phyloP scores from a whole-genome alignment of 2,113 vertebrate species.

The Coryphaenoides rupestris region DNA sequence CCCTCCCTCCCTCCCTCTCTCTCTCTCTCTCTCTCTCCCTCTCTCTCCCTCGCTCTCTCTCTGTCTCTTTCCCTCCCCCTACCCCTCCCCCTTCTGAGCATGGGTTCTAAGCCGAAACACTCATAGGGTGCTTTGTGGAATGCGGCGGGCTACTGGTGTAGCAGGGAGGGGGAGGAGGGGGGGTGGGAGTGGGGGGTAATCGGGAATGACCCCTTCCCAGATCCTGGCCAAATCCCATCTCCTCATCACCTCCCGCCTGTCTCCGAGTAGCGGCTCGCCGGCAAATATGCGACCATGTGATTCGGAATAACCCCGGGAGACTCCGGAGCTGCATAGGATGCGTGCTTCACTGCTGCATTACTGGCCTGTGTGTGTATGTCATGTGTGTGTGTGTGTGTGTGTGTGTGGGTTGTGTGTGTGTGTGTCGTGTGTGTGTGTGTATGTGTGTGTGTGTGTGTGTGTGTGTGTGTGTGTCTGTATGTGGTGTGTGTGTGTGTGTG shows the following conservation, averaged over 20 bases:
- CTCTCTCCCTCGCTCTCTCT: too few relatives aligned
- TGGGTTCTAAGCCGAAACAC: too few relatives aligned
- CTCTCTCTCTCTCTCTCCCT: too few relatives aligned
- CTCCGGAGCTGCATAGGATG: constrained; percentile 36
- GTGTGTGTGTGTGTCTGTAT: constrained; percentile 17
- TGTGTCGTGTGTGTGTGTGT: constrained; percentile 11
- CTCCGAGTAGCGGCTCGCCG: constrained; percentile 30
- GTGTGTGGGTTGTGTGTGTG: constrained; percentile 18
- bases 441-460: constrained; percentile 29
- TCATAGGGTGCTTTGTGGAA: constrained; percentile 34
- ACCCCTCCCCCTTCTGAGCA: too few relatives aligned
- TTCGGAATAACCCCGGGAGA: constrained; percentile 38
- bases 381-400: constrained; percentile 10
- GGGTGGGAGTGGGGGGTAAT: too few relatives aligned
- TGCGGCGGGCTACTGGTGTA: constrained; percentile 26
- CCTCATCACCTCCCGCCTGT: constrained; percentile 17
- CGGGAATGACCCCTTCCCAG: constrained; percentile 30
- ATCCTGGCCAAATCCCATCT: constrained; percentile 30
- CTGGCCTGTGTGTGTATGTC: constrained; percentile 19
- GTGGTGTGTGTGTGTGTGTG: constrained; percentile 41
- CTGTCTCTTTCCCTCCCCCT: too few relatives aligned
- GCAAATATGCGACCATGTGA: constrained; percentile 58
- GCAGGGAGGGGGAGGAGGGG: too few relatives aligned
- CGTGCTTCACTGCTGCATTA: constrained; percentile 41
- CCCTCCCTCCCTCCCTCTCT: not conserved